These are phyloP conservation scores for Phorcus lineatus DNA, from an alignment of 2,888 invertebrate genomes.

Conservation along the genomic window DNA sequence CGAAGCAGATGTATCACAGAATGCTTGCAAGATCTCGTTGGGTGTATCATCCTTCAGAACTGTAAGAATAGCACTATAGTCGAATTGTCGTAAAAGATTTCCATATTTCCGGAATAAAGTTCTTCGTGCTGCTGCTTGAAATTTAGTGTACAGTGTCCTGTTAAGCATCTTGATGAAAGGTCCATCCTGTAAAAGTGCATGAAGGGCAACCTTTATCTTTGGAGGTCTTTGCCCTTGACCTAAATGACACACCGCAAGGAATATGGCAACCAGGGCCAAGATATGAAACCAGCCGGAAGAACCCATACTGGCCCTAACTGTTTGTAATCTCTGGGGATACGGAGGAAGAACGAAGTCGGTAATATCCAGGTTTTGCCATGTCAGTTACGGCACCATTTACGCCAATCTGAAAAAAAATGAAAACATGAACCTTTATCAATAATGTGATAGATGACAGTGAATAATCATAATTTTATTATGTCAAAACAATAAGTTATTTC, in stretches of 20 bases:
- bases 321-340: too few species aligned
- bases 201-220: background rate
- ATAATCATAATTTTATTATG: too few species aligned
- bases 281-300: background rate
- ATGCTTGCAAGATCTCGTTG: conserved; percentile 25
- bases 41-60: conserved; percentile 14
- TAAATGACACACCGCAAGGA: background rate
- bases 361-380: too few species aligned
- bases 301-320: too few species aligned
- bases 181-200: background rate
- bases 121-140: background rate
- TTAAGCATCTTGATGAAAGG: background rate
- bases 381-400: too few species aligned
- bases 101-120: background rate
- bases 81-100: background rate
- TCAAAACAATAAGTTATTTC: too few species aligned
- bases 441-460: too few species aligned
- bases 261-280: background rate
- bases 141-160: background rate
- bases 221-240: background rate
- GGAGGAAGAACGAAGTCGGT: too few species aligned
- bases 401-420: too few species aligned
- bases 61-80: conserved; percentile 13
- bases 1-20: conserved; percentile 25
- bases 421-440: too few species aligned